Conservation (phyloP, 2,113 vertebrate genomes). For the Puffinus mauretanicus region DNA sequence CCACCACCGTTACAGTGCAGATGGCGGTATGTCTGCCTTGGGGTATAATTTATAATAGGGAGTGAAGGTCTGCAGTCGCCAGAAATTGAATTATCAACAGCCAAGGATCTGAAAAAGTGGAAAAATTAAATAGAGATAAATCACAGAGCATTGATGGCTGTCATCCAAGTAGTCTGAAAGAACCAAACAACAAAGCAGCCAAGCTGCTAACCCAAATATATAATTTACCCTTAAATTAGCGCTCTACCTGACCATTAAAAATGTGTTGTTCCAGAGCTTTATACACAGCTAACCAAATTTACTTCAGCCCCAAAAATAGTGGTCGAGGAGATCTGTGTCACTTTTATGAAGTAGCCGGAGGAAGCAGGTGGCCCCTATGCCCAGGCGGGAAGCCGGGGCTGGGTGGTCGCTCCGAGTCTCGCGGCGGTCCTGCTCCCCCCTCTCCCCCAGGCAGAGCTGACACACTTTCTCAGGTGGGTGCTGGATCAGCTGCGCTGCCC, state of each 20-base stretch:
- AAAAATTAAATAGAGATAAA: constrained; percentile 54
- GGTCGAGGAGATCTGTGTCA: not conserved
- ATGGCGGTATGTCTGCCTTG: constrained; percentile 34
- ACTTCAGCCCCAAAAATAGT: not conserved
- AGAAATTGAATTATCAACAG: constrained; percentile 50
- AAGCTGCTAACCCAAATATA: constrained; percentile 36
- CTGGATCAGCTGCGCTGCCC: not conserved
- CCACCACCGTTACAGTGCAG: not conserved
- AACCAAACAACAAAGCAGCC: constrained; percentile 32
- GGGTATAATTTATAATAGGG: constrained; percentile 16
- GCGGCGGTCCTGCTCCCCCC: accelerated
- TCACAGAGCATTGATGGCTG: constrained; percentile 22
- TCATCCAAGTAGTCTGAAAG: constrained; percentile 36
- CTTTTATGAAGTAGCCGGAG: not conserved
- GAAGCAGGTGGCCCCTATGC: not conserved
- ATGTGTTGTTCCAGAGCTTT: not conserved
- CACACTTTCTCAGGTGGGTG: not conserved
- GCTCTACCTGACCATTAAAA: constrained; percentile 20
- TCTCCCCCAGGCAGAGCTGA: not conserved
- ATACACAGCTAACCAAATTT: not conserved
- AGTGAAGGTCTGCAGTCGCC: constrained; percentile 26
- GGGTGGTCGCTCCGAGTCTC: not conserved
- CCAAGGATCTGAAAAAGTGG: constrained; percentile 37
- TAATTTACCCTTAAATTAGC: constrained; percentile 37
- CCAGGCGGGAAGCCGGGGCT: accelerated